Evolutionary conservation across 2,797 vertebrate genomes (phyloP).

Genomic region (Denticeps clupeoides): DNA sequence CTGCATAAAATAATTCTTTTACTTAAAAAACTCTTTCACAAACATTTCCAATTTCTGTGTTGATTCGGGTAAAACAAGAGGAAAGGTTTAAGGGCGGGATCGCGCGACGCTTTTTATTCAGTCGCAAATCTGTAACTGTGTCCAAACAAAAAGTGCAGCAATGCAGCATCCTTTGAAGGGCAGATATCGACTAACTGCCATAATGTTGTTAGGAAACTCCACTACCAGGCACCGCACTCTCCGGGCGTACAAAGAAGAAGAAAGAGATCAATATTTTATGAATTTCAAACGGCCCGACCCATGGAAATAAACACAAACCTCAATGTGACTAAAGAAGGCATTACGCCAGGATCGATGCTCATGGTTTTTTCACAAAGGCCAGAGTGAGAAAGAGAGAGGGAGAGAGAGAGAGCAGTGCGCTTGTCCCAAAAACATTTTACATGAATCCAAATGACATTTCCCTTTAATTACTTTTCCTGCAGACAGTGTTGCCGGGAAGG

Average conservation of each 20-base stretch:
- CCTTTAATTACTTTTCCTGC: slow-evolving; percentile 18
- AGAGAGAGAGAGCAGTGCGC: slow-evolving; percentile 51
- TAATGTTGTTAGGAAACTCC: slow-evolving; percentile 26
- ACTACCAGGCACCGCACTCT: slow-evolving; percentile 36
- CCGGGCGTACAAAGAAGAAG: slow-evolving; percentile 16
- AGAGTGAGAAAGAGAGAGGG: no score
- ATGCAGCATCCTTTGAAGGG: slow-evolving; percentile 36
- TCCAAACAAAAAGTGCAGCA: slow-evolving; percentile 23
- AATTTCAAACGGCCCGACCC: slow-evolving; percentile 51
- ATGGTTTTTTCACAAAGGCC: slow-evolving; percentile 50
- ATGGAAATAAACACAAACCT: slow-evolving; percentile 54
- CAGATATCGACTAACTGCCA: slow-evolving; percentile 40
- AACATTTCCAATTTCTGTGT: no score
- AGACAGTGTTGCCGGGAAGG: slow-evolving; percentile 1
- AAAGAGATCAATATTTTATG: slow-evolving; percentile 56
- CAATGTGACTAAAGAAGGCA: slow-evolving; percentile 47
- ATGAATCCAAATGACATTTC: slow-evolving; percentile 43
- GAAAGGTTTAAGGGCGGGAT: no score
- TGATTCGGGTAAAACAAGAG: no score
- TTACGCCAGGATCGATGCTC: slow-evolving; percentile 49
- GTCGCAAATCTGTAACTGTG: not conserved
- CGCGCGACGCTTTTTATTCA: not conserved
- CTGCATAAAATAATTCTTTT: no score
- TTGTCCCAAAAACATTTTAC: slow-evolving; percentile 44
- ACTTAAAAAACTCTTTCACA: no score